Conservation (phyloP, 2,113 vertebrate genomes). For the Nasalis larvatus region DNA sequence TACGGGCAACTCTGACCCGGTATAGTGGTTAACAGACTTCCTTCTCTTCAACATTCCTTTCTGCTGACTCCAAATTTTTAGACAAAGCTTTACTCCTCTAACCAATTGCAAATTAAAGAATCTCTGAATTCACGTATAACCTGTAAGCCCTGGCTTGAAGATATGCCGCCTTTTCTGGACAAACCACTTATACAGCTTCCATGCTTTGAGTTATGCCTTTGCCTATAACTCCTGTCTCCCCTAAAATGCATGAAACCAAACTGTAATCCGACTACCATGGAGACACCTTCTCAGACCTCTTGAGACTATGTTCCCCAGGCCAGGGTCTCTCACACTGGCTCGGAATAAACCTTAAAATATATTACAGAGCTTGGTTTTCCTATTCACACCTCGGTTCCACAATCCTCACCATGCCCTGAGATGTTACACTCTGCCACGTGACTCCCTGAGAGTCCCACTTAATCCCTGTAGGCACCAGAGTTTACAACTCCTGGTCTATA, state of each 20-base stretch:
- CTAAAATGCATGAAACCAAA: background rate
- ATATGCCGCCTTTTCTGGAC: background rate
- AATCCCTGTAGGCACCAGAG: background rate
- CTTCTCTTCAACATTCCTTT: background rate
- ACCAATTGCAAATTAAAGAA: background rate
- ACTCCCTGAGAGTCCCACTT: background rate
- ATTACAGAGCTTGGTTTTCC: background rate
- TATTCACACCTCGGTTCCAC: background rate
- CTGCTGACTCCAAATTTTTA: background rate
- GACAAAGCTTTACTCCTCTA: background rate
- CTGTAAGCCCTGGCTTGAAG: background rate
- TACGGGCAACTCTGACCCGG: background rate
- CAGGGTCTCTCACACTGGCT: background rate
- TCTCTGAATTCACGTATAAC: background rate
- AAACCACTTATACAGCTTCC: background rate
- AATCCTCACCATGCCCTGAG: background rate
- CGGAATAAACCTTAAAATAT: background rate
- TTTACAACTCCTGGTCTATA: background rate
- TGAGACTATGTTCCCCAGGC: background rate
- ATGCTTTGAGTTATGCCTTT: background rate
- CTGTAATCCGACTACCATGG: background rate
- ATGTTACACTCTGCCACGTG: background rate
- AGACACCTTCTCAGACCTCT: background rate
- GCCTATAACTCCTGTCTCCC: background rate
- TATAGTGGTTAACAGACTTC: background rate